Evolutionary conservation across 2,113 vertebrate species (phyloP), one percentile per base, ranked within the genome.

Genomic region (Accipiter virgatus): DNA sequence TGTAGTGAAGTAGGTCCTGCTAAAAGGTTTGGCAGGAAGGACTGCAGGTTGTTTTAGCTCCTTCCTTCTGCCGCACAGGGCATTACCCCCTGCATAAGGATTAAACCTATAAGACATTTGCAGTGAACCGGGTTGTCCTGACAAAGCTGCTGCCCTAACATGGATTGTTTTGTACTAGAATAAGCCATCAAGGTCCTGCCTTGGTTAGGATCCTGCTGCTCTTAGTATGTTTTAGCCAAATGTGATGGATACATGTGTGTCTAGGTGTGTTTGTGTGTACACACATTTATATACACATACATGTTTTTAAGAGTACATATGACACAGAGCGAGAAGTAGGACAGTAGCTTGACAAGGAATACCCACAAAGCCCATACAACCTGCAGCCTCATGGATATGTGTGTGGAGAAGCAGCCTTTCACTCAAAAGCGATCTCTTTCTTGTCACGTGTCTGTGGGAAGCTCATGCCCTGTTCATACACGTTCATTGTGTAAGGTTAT

Each of bases 241-340:
- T 4, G 9, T 17, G 75, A 22, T 52, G 43, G 50, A 34, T 23
- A 38, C 1, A 0, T 9, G 45, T 1, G 3, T 56, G 63, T 53
- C 34, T 23, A 3, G 25, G 14, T 13, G 26, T 25, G 25, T 34
- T n/a, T 75, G 43, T 66, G 50, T 31, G n/a, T 13, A 27, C 81
- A 22, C 38, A 29, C 21, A 5, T 74, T 47, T 42, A 40, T 23
- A 34, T 23, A 13, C 36, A 14, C 23, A 4, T 10, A 42, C 5
- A 4, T 10, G 32, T n/a, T 52, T 66, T 38, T 72, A 23, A 66
- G 66, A 27, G 47, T 7, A 31, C n/a, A 1, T 20, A 7, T 13
- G 40, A 55, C 13, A 11, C 31, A 10, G 15, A 13, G 65, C 2
- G 25, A 72, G 29, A 68, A 58, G 47, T 14, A 62, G 72, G 59